phyloP scores from a whole-genome alignment of 2,113 vertebrate species.

The Cygnus buccinator region DNA sequence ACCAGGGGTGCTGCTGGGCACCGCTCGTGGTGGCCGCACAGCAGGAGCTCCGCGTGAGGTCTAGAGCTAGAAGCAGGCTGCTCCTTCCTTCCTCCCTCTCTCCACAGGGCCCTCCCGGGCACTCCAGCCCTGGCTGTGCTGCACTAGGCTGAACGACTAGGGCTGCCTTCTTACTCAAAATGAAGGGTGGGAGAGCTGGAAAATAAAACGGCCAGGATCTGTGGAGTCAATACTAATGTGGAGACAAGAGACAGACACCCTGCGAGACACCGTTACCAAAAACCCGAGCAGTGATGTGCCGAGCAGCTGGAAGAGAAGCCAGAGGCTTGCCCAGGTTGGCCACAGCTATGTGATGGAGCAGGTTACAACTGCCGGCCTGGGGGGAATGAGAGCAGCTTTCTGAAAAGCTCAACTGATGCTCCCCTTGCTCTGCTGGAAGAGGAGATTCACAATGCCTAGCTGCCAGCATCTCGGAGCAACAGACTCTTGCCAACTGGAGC shows the following conservation, averaged over 20 bases:
- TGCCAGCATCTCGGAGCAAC: neutral
- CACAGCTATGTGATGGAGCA: neutral
- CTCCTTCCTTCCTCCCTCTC: neutral
- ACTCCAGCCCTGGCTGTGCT: neutral
- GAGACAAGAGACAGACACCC: neutral
- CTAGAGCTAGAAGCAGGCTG: neutral
- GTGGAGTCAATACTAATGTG: neutral
- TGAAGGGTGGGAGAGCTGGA: neutral
- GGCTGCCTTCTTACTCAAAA: neutral
- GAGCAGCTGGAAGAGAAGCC: neutral
- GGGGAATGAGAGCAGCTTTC: neutral
- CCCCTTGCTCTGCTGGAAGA: neutral
- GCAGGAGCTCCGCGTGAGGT: neutral
- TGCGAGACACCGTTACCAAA: neutral
- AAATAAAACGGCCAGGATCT: neutral
- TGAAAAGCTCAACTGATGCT: neutral
- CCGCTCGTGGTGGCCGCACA: accelerated
- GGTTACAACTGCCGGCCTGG: neutral
- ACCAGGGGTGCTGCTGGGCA: neutral
- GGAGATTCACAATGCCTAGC: neutral
- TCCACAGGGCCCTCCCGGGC: neutral
- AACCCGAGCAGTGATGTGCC: neutral
- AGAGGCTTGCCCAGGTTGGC: neutral
- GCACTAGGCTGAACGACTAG: neutral
- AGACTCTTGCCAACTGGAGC: neutral